Base-by-base conservation (phyloP, 2,113 vertebrate species). In the Scomber scombrus region DNA sequence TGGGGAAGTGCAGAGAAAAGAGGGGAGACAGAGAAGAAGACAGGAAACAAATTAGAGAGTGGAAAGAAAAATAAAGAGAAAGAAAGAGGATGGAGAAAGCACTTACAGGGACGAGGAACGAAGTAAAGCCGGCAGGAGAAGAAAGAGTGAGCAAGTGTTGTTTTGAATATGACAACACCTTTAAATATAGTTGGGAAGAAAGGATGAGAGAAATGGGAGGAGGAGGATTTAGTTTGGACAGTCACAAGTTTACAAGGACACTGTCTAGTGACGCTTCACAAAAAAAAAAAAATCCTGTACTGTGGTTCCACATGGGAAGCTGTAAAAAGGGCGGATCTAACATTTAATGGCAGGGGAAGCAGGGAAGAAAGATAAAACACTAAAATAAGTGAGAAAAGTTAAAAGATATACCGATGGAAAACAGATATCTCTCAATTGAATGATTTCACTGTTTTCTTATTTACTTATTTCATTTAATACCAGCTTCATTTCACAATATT, bases 201-300 rank as follows among this genome's bases (percentile, higher is more conserved):
- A 7, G 21, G 43, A 31, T 40, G 34, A 29, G 49, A 13, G 14
- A 46, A 2, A 11, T 1, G 55, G 64, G 69, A 26, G 23, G 23
- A 2, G 11, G 26, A 50, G 16, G 9, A 45, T 34, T 54, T 65
- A 70, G 71, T 69, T 83, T 81, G 64, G 71, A 75, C 65, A 51
- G 64, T 56, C 60, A 19, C 61, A 75, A 45, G 46, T 70, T 63
- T 71, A 78, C 43, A 73, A 54, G 43, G 67, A 75, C n/a, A n/a
- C 40, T 52, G 62, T 68, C 45, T 46, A 34, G 23, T 9, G 43
- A 81, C 31, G 49, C 68, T 69, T 75, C 51, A 67, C 23, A 26
- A 26, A 64, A 23, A 26, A 26, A 64, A 23, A 78, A 54, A 56
- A 18, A n/a, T 40, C 63, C 64, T 69, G 69, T 60, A 43, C 4